Base-by-base conservation (phyloP, 2,888 invertebrate species). In the Callyntrura guangdongensis region DNA sequence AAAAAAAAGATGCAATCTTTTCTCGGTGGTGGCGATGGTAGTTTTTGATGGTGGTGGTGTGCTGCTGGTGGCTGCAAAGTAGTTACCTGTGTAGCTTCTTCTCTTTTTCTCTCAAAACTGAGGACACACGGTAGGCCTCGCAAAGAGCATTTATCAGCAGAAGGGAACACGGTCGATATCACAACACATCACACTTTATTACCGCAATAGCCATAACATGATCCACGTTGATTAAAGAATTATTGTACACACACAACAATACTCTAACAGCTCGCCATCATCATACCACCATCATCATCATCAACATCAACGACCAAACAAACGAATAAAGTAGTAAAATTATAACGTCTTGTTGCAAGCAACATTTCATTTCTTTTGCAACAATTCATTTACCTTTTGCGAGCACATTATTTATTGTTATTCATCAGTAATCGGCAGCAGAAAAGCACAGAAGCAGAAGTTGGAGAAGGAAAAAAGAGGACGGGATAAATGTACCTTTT, bases 181-280 rank as follows among this genome's bases (percentile, higher is more conserved):
- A 87, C 79, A 87, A 81, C 87, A 87, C 25, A 87, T 79, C 87
- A 87, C 87, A 87, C 77, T 87, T 87, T 87, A 87, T 87, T 87
- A 59, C 81, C 69, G 69, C 49, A 25, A 67, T 49, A 17, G 81
- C 45, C 59, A 56, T 81, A 27, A 81, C 69, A 56, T 56, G 87
- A 81, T 87, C 36, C 36, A 64, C 67, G 79, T 64, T 79, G 86
- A 79, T 86, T 77, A 79, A 11, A 64, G 74, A 77, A 77, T 77
- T 77, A 77, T 72, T 45, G 45, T 20, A 12, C 74, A 77, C 11
- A 64, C 25, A 72, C 47, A 72, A 45, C 69, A 36, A 20, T 47
- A 69, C 3, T 6, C 36, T 36, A 36, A 36, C 69, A n/a, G 47
- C 72, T 27, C 69, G 27, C 67, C 67, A 61, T 6, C 53, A 53